These are phyloP conservation scores for Mizuhopecten yessoensis DNA, from an alignment of 1,140 invertebrate genomes.

Conservation along the genomic window DNA sequence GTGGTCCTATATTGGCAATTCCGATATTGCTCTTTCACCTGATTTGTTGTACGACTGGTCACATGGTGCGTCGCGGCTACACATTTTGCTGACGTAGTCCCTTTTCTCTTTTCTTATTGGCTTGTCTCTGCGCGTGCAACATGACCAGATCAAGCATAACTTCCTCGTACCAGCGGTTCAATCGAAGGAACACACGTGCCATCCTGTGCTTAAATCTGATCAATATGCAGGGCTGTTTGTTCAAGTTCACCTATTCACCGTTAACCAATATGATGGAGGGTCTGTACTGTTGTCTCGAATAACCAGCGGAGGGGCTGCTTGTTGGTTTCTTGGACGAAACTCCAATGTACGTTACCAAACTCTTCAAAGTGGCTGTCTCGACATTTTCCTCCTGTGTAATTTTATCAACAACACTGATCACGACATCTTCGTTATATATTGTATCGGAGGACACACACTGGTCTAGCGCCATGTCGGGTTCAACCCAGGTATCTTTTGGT, in stretches of 20 bases:
- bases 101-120: not conserved
- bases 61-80: not conserved
- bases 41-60: too few species aligned
- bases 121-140: not conserved
- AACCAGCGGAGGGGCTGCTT: not conserved
- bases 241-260: not conserved
- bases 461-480: not conserved
- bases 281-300: not conserved
- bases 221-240: not conserved
- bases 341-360: not conserved
- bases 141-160: not conserved
- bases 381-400: not conserved
- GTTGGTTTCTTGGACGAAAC: not conserved
- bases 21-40: not conserved
- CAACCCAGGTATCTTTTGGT: not conserved
- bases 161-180: conserved; percentile 12
- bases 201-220: not conserved
- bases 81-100: not conserved
- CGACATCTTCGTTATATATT: not conserved
- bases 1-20: too few species aligned
- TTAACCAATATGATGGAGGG: not conserved
- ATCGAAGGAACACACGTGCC: not conserved
- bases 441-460: not conserved
- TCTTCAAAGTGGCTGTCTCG: not conserved
- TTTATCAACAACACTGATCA: not conserved